These are phyloP conservation scores for Eugnorisma glareosa DNA, from an alignment of 2,888 invertebrate species.

Conservation along the genomic window DNA sequence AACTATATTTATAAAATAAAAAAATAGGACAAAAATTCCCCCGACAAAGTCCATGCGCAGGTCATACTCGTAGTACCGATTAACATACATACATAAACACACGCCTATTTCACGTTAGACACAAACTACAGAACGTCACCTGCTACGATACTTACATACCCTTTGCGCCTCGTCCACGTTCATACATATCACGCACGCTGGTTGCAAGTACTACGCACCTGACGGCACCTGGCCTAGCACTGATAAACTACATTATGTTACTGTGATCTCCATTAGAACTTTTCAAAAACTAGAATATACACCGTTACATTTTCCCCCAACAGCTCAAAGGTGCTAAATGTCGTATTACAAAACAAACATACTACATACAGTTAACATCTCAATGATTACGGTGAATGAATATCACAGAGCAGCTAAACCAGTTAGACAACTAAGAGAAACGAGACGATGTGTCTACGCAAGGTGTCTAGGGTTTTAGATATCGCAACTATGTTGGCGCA, in stretches of 20 bases:
- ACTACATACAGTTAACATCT: conserved; percentile 20
- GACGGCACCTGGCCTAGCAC: too few species aligned
- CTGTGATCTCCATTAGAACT: not conserved
- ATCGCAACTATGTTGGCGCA: conserved; percentile 42
- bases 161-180: not conserved
- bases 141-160: not conserved
- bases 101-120: not conserved
- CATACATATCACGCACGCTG: not conserved
- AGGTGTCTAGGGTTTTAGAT: conserved; percentile 56
- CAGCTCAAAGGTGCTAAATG: conserved; percentile 3
- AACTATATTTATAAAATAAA: too few species aligned
- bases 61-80: not conserved
- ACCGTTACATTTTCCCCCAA: not conserved
- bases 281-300: not conserved
- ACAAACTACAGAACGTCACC: not conserved
- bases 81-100: not conserved
- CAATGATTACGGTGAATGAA: conserved; percentile 59
- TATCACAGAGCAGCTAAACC: conserved; percentile 34
- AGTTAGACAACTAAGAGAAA: conserved; percentile 27
- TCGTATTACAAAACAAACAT: conserved; percentile 38
- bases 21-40: not conserved
- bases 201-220: not conserved
- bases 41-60: not conserved
- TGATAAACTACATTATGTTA: too few species aligned
- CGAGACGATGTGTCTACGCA: conserved; percentile 51